Evolutionary conservation across 2,888 invertebrate genomes (phyloP).

Genomic region (Heliconius hortense): DNA sequence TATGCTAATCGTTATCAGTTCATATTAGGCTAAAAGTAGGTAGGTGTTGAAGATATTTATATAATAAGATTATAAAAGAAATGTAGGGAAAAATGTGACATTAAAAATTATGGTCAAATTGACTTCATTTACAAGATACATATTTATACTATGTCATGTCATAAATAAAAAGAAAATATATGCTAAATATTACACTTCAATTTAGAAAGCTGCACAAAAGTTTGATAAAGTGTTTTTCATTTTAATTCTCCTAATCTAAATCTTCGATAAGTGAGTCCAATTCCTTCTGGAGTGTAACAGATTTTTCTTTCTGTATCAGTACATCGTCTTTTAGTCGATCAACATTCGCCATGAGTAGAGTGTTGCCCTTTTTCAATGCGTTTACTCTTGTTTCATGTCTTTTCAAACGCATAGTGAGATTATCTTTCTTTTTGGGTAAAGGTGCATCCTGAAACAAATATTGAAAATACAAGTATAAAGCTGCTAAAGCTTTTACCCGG

Average conservation of each 20-base stretch:
- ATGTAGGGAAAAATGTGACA: not conserved
- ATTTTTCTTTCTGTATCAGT: slow-evolving; percentile 90
- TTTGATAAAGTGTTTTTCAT: not conserved
- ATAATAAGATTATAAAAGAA: not conserved
- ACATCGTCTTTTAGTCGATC: slow-evolving; percentile 93
- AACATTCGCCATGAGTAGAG: slow-evolving; percentile 92
- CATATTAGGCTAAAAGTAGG: not conserved
- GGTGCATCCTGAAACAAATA: slow-evolving; percentile 82
- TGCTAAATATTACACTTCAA: not conserved
- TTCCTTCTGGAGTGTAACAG: slow-evolving; percentile 89
- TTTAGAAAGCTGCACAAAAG: slow-evolving; percentile 11
- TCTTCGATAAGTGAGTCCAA: slow-evolving; percentile 93
- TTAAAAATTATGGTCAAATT: not conserved
- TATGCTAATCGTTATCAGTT: not conserved
- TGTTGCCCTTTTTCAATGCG: slow-evolving; percentile 93
- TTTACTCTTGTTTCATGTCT: slow-evolving; percentile 89
- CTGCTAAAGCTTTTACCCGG: no score
- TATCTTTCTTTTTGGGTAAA: slow-evolving; percentile 84
- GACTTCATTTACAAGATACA: not conserved
- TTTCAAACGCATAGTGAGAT: slow-evolving; percentile 84
- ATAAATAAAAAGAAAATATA: slow-evolving; percentile 3
- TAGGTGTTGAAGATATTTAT: not conserved
- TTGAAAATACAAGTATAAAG: no score
- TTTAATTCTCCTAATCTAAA: slow-evolving; percentile 83
- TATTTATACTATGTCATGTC: not conserved